These are phyloP conservation scores for Megaustenia siamemsis DNA, from an alignment of 2,888 invertebrate species.

Conservation along the genomic window DNA sequence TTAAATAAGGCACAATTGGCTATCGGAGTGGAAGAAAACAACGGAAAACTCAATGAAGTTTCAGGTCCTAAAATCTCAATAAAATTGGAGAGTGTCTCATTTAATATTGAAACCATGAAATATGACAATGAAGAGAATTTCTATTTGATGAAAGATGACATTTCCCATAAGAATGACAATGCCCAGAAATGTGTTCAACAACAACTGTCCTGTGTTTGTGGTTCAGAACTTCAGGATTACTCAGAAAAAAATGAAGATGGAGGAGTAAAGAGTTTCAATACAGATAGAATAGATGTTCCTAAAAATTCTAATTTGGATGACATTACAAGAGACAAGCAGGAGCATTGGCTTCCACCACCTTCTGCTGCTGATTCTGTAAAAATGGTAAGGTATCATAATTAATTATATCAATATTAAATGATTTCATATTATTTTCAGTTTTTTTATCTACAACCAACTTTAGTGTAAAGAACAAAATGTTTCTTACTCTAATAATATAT, in stretches of 20 bases:
- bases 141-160: neutral
- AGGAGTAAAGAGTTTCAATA: neutral
- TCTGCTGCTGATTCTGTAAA: neutral
- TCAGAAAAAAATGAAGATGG: neutral
- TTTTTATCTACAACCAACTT: neutral
- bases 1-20: neutral
- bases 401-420: neutral
- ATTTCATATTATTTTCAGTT: neutral
- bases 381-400: slow-evolving; percentile 17
- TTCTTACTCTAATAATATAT: too few species aligned
- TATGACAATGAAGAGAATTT: neutral
- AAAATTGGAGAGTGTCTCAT: neutral
- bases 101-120: neutral
- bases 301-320: slow-evolving; percentile 6
- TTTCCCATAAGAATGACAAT: neutral
- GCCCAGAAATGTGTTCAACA: neutral
- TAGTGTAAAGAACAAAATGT: too few species aligned
- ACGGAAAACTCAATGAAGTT: neutral
- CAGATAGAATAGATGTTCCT: neutral
- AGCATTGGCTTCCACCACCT: neutral
- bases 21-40: neutral
- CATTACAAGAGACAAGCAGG: neutral
- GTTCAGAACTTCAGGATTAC: neutral
- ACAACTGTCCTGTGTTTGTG: neutral
- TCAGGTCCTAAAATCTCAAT: neutral